A percentile compares a stretch with the other conserved stretches of the same genome.
phyloP scores from a whole-genome alignment of 2,888 invertebrate species.

The Stenodema calcarata region DNA sequence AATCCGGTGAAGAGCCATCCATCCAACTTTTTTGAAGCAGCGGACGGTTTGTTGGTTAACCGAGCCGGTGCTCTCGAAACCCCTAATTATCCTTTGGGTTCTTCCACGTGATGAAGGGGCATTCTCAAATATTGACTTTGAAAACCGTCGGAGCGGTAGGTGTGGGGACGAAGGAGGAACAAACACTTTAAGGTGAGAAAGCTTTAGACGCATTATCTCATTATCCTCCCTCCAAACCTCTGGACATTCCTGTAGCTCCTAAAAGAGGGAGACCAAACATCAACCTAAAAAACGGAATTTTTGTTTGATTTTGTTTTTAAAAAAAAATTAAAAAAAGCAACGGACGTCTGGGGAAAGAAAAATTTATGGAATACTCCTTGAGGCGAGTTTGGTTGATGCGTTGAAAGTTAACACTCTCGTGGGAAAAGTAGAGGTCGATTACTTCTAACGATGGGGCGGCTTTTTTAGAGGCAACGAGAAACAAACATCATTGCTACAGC shows the following conservation, averaged over 20 bases:
- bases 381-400: conserved; percentile 18
- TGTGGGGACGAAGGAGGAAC: neutral
- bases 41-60: conserved; percentile 26
- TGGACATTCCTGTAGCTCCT: neutral
- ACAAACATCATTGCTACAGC: conserved; percentile 6
- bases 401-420: conserved; percentile 12
- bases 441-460: neutral
- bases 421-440: conserved; percentile 21
- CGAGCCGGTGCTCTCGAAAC: neutral
- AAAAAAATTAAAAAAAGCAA: neutral
- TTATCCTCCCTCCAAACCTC: neutral
- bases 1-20: neutral
- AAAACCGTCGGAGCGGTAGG: neutral
- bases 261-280: neutral
- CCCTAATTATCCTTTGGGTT: conserved; percentile 21
- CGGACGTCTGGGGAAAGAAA: neutral
- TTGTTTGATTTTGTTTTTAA: neutral
- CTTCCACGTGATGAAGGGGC: conserved; percentile 36
- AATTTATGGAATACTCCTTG: neutral
- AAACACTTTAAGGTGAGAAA: conserved; percentile 30
- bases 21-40: neutral
- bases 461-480: neutral
- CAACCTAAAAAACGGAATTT: neutral
- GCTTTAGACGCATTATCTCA: conserved; percentile 10
- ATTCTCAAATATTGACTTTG: conserved; percentile 44